Percentiles rank a stretch among this genome's conserved stretches.
Evolutionary conservation across 2,888 invertebrate genomes (phyloP).

Genomic region (Crioceris asparagi): DNA sequence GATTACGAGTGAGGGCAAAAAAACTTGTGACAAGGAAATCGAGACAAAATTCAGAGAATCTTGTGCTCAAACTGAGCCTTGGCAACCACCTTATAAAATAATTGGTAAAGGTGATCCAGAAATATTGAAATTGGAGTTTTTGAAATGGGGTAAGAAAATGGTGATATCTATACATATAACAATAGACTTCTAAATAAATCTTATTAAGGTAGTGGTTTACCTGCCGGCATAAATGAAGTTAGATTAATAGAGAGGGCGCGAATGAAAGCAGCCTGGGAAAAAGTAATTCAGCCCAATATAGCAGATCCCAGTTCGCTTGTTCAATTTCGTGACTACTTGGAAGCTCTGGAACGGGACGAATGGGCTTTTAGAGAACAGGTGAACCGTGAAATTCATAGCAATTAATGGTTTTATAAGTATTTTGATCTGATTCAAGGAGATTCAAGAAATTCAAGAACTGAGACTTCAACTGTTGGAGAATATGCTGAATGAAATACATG

Average conservation of each 20-base stretch:
- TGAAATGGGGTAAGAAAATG: constrained; percentile 33
- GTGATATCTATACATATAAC: background rate
- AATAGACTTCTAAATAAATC: background rate
- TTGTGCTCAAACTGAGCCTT: constrained; percentile 66
- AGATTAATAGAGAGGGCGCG: constrained; percentile 59
- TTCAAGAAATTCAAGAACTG: constrained; percentile 58
- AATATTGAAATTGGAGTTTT: constrained; percentile 49
- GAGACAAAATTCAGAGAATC: constrained; percentile 67
- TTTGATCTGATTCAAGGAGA: constrained; percentile 47
- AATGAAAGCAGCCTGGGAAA: constrained; percentile 53
- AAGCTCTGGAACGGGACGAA: constrained; percentile 71
- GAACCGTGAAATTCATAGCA: background rate
- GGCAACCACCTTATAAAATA: constrained; percentile 55
- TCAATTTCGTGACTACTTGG: constrained; percentile 52
- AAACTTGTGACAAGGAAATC: constrained; percentile 28
- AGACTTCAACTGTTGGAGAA: constrained; percentile 59
- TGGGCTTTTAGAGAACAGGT: constrained; percentile 75
- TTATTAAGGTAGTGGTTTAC: constrained; percentile 44
- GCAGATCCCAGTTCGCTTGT: constrained; percentile 46
- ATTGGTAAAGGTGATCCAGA: constrained; percentile 45
- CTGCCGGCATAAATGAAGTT: constrained; percentile 50
- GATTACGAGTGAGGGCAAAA: constrained; percentile 12
- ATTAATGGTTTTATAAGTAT: constrained; percentile 2
- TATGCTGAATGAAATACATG: constrained; percentile 45
- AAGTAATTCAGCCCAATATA: constrained; percentile 43